These are phyloP conservation scores for Brachystomella parvula DNA, from an alignment of 1,140 invertebrate species.

Conservation along the genomic window DNA sequence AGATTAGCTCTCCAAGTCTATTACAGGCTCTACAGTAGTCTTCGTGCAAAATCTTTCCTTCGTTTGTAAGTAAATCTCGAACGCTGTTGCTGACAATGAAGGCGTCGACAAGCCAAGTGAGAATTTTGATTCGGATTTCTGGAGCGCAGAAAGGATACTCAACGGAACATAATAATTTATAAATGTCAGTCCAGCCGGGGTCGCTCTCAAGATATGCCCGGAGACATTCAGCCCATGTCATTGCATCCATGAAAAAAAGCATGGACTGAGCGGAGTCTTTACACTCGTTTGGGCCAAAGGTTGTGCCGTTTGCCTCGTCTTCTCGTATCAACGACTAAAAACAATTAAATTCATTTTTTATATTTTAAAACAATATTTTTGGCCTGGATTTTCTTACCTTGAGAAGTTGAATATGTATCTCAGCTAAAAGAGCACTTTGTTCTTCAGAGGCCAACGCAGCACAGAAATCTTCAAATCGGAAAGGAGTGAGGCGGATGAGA, in stretches of 20 bases:
- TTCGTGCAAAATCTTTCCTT: conserved; percentile 62
- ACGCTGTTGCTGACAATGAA: conserved; percentile 89
- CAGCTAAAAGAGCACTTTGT: conserved; percentile 77
- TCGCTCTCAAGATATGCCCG: conserved; percentile 83
- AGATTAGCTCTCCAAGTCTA: conserved; percentile 84
- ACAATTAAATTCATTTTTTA: not conserved
- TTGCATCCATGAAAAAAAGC: conserved; percentile 80
- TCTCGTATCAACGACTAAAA: conserved; percentile 69
- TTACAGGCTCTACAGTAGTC: conserved; percentile 72
- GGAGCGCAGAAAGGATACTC: conserved; percentile 85
- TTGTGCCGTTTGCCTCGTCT: conserved; percentile 88
- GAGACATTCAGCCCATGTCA: conserved; percentile 91
- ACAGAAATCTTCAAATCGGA: conserved; percentile 93
- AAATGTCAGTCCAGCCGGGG: conserved; percentile 41
- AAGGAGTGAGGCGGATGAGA: conserved; percentile 81
- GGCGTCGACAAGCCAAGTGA: conserved; percentile 86
- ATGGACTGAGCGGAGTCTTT: conserved; percentile 93
- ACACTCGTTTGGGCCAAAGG: conserved; percentile 89
- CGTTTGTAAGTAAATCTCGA: conserved; percentile 83
- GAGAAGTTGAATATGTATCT: conserved; percentile 85
- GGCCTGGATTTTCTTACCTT: conserved; percentile 46
- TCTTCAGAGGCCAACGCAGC: conserved; percentile 83
- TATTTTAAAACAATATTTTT: not conserved
- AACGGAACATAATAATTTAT: conserved; percentile 47
- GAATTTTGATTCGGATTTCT: conserved; percentile 71